Base-by-base conservation (phyloP, 2,888 invertebrate species). In the Pasiphila rectangulata region DNA sequence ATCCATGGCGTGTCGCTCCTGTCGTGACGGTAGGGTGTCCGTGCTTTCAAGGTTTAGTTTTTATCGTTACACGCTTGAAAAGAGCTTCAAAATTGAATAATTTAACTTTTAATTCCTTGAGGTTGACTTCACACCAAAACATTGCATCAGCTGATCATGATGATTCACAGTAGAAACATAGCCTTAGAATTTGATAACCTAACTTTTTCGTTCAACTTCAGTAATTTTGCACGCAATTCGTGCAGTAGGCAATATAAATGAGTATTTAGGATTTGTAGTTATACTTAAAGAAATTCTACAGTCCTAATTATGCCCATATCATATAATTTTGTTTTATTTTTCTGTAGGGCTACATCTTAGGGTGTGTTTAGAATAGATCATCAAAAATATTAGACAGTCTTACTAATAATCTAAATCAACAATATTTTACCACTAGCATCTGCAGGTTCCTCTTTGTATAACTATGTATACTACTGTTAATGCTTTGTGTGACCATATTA, bases 41-140 rank as follows among this genome's bases (percentile, higher is more conserved):
- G 63, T 61, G 59, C 55, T 55, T 64, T 61, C 64, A 67, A 71
- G 66, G 69, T 63, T 67, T 59, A 34, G 40, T 56, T 64, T 64
- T 37, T 54, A 48, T 52, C 62, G 57, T 56, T 53, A 48, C 42
- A 25, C 45, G 51, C 21, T 15, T 42, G 29, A 39, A 44, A 43
- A 41, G 48, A 27, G 41, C 27, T 23, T 27, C 9, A 1, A 9
- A 3, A 1, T 2, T 9, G 5, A 9, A 17, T 17, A 9, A 19
- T 10, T 17, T 17, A n/a, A 6, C 10, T 19, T 32, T 9, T 10
- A 4, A n/a, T n/a, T 6, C 5, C 3, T n/a, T 17, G 10, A 9
- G n/a, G 6, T 9, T 19, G 16, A 32, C 10, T 10, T 19, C n/a
- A 9, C 5, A 50, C 19, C 37, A 50, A 37, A 50, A 50, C 37